A percentile compares a stretch with the other conserved stretches of the same genome.
phyloP scores from a whole-genome alignment of 1,140 invertebrate species.

The Amyelois transitella region DNA sequence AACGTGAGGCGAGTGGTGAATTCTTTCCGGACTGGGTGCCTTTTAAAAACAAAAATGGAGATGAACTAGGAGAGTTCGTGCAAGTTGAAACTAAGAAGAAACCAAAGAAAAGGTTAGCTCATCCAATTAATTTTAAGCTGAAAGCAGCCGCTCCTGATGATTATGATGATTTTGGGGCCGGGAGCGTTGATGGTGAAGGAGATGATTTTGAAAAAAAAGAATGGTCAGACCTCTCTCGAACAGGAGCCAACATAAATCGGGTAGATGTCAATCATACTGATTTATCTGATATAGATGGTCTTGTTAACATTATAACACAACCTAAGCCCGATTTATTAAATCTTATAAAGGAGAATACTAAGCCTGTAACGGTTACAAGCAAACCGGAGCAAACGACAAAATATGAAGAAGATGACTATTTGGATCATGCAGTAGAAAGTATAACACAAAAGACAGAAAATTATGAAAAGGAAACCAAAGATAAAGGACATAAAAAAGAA shows the following conservation, averaged over 20 bases:
- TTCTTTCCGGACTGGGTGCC: constrained; percentile 64
- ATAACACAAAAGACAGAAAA: constrained; percentile 1
- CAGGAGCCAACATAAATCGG: background rate
- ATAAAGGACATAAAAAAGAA: constrained; percentile 11
- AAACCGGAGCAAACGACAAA: background rate
- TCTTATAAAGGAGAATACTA: constrained; percentile 21
- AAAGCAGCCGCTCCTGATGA: constrained; percentile 47
- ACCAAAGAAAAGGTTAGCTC: constrained; percentile 54
- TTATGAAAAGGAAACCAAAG: constrained; percentile 2
- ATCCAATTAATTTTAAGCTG: constrained; percentile 49
- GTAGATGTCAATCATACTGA: constrained; percentile 31
- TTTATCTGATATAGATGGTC: constrained; percentile 51
- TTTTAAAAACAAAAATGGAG: constrained; percentile 60
- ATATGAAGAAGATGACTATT: constrained; percentile 4
- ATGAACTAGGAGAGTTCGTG: constrained; percentile 51
- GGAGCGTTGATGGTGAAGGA: constrained; percentile 46
- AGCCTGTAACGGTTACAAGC: constrained; percentile 8
- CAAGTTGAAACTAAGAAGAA: constrained; percentile 37
- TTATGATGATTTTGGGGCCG: constrained; percentile 45
- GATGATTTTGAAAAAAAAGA: constrained; percentile 61
- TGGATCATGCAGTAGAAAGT: background rate
- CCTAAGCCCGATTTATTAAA: constrained; percentile 15
- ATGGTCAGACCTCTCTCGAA: constrained; percentile 44
- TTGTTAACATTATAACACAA: constrained; percentile 51
- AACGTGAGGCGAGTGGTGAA: constrained; percentile 39